A percentile compares a stretch with the other conserved stretches of the same genome.
These are phyloP conservation scores for Uropsilus gracilis DNA, from an alignment of 2,113 vertebrate species.

Conservation along the genomic window DNA sequence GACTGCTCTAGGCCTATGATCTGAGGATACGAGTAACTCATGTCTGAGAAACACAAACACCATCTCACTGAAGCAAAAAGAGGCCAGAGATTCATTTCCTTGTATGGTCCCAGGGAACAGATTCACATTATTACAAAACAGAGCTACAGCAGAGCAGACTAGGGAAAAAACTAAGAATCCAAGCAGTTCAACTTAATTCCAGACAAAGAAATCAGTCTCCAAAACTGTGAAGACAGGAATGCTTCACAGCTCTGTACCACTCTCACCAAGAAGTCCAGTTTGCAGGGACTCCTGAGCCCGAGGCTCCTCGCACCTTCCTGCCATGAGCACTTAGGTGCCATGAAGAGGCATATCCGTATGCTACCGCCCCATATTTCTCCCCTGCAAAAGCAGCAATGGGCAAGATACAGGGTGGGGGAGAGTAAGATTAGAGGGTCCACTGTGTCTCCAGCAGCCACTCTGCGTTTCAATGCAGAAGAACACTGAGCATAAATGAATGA, in stretches of 20 bases:
- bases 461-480: neutral
- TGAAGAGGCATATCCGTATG: neutral
- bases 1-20: neutral
- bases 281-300: accelerated
- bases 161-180: neutral
- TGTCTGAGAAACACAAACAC: conserved; percentile 23
- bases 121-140: neutral
- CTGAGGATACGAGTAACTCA: neutral
- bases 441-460: neutral
- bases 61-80: neutral
- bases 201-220: neutral
- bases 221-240: neutral
- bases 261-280: neutral
- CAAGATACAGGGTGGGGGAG: too few relatives aligned
- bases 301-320: too few relatives aligned
- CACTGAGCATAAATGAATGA: neutral
- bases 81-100: conserved; percentile 55
- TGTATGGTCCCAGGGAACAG: conserved; percentile 28
- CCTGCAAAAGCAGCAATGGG: neutral
- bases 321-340: too few relatives aligned
- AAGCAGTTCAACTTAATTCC: neutral
- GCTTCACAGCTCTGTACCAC: neutral
- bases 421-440: too few relatives aligned
- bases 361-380: too few relatives aligned
- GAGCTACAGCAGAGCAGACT: neutral